Evolutionary conservation across 92 coral and sea anemone species (phyloP).

Genomic region (Phymanthus crucifer): DNA sequence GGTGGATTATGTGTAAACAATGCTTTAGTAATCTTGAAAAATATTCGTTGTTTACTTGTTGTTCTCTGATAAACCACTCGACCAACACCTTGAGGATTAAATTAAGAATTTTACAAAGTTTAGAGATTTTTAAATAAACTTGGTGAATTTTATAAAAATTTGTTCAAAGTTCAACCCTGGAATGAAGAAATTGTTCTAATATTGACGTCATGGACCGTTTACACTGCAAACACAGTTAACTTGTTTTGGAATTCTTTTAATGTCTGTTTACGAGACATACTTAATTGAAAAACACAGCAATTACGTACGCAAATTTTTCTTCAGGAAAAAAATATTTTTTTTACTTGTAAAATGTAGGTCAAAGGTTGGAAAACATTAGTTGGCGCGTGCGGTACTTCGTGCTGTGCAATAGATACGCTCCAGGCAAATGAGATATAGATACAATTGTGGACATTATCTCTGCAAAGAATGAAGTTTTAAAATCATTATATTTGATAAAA

Average conservation of each 20-base stretch:
- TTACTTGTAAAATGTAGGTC: neutral
- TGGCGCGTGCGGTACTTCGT: neutral
- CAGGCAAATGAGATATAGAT: too few species aligned
- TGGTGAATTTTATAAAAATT: too few species aligned
- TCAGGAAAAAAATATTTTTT: neutral
- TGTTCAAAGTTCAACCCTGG: too few species aligned
- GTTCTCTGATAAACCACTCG: too few species aligned
- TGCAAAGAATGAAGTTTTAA: too few species aligned
- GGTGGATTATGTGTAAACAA: neutral
- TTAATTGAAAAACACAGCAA: neutral
- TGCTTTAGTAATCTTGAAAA: neutral
- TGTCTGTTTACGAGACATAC: neutral
- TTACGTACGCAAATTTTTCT: neutral
- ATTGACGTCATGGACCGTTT: neutral
- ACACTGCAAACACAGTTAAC: neutral
- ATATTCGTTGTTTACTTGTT: neutral
- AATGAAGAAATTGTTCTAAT: too few species aligned
- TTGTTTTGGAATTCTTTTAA: neutral
- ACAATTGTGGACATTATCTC: too few species aligned
- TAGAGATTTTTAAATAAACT: too few species aligned
- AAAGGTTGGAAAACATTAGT: neutral
- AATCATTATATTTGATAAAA: too few species aligned
- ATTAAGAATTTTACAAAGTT: too few species aligned
- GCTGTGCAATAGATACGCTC: neutral
- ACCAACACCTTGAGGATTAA: too few species aligned